phyloP scores from a whole-genome alignment of 2,113 vertebrate species.

The Otis tarda region DNA sequence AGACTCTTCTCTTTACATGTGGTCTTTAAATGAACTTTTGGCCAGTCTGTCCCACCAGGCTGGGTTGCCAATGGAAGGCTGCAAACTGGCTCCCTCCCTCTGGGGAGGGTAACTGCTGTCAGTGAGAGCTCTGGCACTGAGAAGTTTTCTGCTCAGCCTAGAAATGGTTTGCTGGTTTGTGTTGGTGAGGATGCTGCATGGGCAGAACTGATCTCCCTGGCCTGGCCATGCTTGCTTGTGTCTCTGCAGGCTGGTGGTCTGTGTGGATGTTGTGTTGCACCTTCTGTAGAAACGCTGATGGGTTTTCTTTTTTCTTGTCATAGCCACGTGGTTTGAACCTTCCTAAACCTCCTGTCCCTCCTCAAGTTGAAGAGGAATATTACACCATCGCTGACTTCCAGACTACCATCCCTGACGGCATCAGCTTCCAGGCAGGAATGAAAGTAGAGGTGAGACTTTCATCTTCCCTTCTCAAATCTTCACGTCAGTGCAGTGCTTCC shows the following conservation, averaged over 20 bases:
- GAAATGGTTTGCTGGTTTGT: background rate
- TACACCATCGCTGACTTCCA: slow-evolving; percentile 99
- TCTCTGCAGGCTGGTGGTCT: background rate
- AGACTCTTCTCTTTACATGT: background rate
- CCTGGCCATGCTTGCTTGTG: background rate
- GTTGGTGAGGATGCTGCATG: background rate
- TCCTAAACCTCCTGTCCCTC: slow-evolving; percentile 92
- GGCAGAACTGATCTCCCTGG: background rate
- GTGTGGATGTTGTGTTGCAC: background rate
- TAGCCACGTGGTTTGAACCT: slow-evolving; percentile 92
- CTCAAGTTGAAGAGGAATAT: slow-evolving; percentile 96
- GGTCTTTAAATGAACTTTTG: background rate
- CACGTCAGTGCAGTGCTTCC: background rate
- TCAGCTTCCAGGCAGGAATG: slow-evolving; percentile 96
- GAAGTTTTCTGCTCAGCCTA: background rate
- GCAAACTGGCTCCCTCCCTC: background rate
- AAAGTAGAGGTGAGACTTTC: slow-evolving; percentile 90
- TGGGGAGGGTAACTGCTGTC: background rate
- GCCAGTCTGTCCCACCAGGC: background rate
- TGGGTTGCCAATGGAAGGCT: background rate
- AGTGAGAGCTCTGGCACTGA: background rate
- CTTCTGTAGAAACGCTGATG: background rate
- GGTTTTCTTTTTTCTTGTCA: background rate
- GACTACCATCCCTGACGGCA: slow-evolving; percentile 96
- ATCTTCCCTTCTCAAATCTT: background rate